Evolutionary conservation across 2,113 vertebrate species (phyloP).

Genomic region (Labeo rohita): DNA sequence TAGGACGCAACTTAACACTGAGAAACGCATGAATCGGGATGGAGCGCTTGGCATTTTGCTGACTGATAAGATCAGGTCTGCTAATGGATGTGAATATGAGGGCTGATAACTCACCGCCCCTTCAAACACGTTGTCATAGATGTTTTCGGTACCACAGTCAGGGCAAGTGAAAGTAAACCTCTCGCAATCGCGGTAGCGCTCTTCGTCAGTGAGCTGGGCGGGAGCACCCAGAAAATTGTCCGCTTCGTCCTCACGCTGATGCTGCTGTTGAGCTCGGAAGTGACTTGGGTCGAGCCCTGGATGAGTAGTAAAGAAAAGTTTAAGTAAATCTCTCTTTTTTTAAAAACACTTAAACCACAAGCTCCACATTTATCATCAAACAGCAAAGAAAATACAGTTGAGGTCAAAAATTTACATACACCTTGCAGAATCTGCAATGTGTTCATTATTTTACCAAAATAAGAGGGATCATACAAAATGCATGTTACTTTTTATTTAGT

Average conservation of each 20-base stretch:
- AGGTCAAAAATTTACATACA: too few relatives aligned
- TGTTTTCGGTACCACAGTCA: conserved; percentile 88
- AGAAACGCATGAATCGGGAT: conserved; percentile 3
- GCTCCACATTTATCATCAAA: background rate
- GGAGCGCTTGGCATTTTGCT: conserved; percentile 18
- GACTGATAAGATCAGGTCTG: conserved; percentile 23
- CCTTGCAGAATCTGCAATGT: too few relatives aligned
- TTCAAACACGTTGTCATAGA: conserved; percentile 91
- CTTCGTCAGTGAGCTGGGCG: conserved; percentile 92
- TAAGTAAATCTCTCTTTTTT: background rate
- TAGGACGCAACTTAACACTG: background rate
- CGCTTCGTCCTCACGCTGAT: conserved; percentile 91
- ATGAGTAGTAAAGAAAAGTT: conserved; percentile 32
- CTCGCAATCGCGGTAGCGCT: conserved; percentile 93
- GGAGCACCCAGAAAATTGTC: conserved; percentile 85
- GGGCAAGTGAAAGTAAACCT: conserved; percentile 90
- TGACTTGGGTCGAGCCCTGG: conserved; percentile 92
- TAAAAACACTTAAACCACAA: background rate
- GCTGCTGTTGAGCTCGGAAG: conserved; percentile 87
- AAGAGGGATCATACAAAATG: too few relatives aligned
- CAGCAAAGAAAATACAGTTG: background rate
- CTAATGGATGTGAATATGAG: background rate
- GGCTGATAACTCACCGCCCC: conserved; percentile 83
- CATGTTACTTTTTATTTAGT: too few relatives aligned
- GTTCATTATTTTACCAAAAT: too few relatives aligned